phyloP scores from a whole-genome alignment of 2,797 vertebrate species.

The Carduelis carduelis region DNA sequence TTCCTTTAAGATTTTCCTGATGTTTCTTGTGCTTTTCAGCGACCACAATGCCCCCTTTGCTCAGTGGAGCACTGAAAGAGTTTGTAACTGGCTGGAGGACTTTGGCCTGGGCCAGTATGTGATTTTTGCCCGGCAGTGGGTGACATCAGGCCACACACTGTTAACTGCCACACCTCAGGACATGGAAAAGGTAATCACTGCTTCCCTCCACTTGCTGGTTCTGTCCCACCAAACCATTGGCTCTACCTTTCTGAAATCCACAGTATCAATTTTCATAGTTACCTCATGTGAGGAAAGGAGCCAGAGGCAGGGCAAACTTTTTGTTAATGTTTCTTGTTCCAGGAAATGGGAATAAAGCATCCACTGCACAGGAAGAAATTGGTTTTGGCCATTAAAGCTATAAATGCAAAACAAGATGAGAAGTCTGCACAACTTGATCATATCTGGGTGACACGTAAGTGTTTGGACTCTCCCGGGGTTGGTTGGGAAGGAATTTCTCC shows the following conservation, averaged over 20 bases:
- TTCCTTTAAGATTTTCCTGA: not conserved
- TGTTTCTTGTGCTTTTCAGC: constrained; percentile 58
- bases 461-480: not conserved
- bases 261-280: not conserved
- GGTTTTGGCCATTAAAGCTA: constrained; percentile 88
- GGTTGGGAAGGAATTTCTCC: not conserved
- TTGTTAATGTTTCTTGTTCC: not conserved
- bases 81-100: constrained; percentile 95
- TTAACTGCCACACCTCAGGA: constrained; percentile 92
- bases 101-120: constrained; percentile 92
- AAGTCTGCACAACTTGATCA: constrained; percentile 91
- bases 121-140: constrained; percentile 93
- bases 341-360: constrained; percentile 96
- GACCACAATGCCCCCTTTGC: constrained; percentile 89
- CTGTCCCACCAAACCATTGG: not conserved
- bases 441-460: constrained; percentile 97
- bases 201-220: not conserved
- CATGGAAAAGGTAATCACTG: constrained; percentile 89
- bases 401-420: constrained; percentile 87
- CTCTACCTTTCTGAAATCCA: not conserved
- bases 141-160: constrained; percentile 89
- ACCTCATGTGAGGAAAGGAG: not conserved
- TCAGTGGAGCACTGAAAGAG: constrained; percentile 93
- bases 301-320: not conserved
- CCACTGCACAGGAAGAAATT: constrained; percentile 96